Evolutionary conservation across 2,888 invertebrate genomes (phyloP), one percentile per base, ranked within the genome.

Genomic region (Luffia ferchaultella): DNA sequence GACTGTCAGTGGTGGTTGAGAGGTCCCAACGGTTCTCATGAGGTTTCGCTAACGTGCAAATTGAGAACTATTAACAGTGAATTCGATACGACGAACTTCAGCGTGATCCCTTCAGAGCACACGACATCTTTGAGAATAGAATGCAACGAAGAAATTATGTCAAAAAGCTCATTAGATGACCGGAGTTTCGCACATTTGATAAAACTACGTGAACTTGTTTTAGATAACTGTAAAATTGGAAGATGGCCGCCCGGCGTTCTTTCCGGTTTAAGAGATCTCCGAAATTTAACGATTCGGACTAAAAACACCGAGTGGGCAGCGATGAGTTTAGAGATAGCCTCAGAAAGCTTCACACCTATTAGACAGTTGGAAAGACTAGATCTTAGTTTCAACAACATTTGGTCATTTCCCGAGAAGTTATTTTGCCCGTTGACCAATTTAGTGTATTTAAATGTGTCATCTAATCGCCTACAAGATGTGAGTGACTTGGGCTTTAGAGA

Each of bases 381-480:
- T 70, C 83, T 96, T 57, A 94, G 93, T 67, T 90, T 90, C 65
- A 95, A 95, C 73, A 95, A 95, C 72, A 93, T 95, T 67, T 94
- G 93, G 93, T 92, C 93, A 50, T 89, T 95, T 69, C 94, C 95
- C 18, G 93, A 93, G 63, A 90, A 90, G 65, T 86, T 94, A 56
- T 95, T 95, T 76, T 95, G 95, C 67, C 89, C 93, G 2, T 74
- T 95, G 60, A 90, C 89, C 42, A 93, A 92, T 65, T 83, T 95
- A 61, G 90, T 92, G 54, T 87, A 88, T 56, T 79, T 96, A 58
- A 96, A 96, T 70, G 90, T 96, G 60, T 95, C 95, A 56, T 90
- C 91, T 62, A 96, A 96, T 74, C 88, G 93, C 57, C 82, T 96
- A 55, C 95, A 95, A 79, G 95, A 96, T 68, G 91, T 96, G 45